These are phyloP conservation scores for Euclidia mi DNA, from an alignment of 2,888 invertebrate species.

Conservation along the genomic window DNA sequence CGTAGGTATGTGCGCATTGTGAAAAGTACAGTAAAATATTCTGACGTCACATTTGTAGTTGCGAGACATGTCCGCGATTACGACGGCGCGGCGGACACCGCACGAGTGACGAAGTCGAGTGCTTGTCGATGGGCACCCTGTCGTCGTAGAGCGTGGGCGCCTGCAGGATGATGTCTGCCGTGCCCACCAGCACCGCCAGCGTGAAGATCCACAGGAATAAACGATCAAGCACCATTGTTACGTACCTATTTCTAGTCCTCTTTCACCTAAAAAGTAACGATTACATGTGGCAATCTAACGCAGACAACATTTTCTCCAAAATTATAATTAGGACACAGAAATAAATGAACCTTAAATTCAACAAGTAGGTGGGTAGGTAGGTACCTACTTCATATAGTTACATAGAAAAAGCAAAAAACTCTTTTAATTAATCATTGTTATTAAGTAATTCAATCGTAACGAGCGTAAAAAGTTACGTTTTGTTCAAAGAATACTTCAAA, in stretches of 20 bases:
- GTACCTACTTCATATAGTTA: no score
- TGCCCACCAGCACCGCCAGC: constrained; percentile 97
- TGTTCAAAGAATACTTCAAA: no score
- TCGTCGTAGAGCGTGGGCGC: constrained; percentile 98
- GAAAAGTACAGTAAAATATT: neutral
- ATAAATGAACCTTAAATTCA: no score
- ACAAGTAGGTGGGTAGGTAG: no score
- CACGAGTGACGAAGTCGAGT: constrained; percentile 94
- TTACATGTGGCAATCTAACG: neutral
- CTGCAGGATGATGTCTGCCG: constrained; percentile 97
- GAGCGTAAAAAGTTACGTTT: no score
- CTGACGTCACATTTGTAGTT: constrained; percentile 33
- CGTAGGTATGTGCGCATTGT: neutral
- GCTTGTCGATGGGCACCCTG: constrained; percentile 96
- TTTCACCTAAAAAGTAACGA: constrained; percentile 92
- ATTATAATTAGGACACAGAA: no score
- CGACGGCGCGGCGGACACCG: constrained; percentile 93
- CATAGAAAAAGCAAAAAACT: no score
- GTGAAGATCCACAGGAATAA: constrained; percentile 99
- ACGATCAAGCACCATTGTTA: constrained; percentile 99
- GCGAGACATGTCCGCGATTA: constrained; percentile 60
- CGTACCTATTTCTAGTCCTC: constrained; percentile 99
- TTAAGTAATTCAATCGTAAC: no score
- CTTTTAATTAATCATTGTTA: no score
- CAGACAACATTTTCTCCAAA: no score